A percentile compares a stretch with the other conserved stretches of the same genome.
Conservation (phyloP, 1,140 invertebrate genomes). For the Tetramorium simillimum region DNA sequence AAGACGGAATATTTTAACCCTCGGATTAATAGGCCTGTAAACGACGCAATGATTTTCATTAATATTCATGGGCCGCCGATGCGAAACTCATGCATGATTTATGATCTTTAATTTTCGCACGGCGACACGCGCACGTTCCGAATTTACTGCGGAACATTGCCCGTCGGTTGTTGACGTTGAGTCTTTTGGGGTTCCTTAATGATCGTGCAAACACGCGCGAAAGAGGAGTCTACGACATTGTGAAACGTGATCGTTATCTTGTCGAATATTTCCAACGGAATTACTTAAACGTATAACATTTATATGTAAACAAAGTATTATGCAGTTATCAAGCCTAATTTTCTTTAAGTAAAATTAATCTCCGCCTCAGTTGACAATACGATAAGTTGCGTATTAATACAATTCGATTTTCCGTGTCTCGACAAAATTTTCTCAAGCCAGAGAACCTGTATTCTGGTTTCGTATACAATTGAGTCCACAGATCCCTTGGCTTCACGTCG, state of each 20-base stretch:
- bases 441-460: not conserved
- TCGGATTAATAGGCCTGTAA: slow-evolving; percentile 84
- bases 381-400: not conserved
- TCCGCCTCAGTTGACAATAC: not conserved
- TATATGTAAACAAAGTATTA: not conserved
- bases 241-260: not conserved
- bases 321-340: not conserved
- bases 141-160: slow-evolving; percentile 66
- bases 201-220: slow-evolving; percentile 8
- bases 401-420: not conserved
- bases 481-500: slow-evolving; percentile 7
- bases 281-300: not conserved
- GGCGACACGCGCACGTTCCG: slow-evolving; percentile 69
- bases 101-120: slow-evolving; percentile 78
- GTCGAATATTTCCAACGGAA: not conserved
- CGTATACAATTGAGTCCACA: not conserved
- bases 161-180: slow-evolving; percentile 42
- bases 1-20: slow-evolving; percentile 82
- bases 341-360: not conserved
- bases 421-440: not conserved
- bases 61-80: slow-evolving; percentile 83
- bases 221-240: not conserved
- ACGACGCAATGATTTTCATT: slow-evolving; percentile 83
- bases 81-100: slow-evolving; percentile 77
- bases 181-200: slow-evolving; percentile 37